These are phyloP conservation scores for Dynastes grantii DNA, from an alignment of 2,888 invertebrate species.

Conservation along the genomic window DNA sequence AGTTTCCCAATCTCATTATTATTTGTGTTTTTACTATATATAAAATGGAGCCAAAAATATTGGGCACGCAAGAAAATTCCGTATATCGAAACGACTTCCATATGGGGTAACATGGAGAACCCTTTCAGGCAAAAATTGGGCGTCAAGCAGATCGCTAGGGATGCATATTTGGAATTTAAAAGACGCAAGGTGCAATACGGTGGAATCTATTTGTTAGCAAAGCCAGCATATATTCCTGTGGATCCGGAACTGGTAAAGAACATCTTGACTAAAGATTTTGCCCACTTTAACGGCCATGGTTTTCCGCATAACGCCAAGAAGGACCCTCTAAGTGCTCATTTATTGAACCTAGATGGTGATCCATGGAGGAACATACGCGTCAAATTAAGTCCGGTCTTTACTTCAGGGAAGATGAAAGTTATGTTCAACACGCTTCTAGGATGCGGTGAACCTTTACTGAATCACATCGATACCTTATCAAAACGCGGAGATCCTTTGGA, in stretches of 20 bases:
- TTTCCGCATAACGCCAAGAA: constrained; percentile 70
- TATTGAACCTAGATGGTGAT: constrained; percentile 53
- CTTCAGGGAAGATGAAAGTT: constrained; percentile 57
- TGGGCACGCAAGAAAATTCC: constrained; percentile 15
- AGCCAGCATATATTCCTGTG: constrained; percentile 10
- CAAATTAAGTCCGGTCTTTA: constrained; percentile 57
- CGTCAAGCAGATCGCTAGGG: background rate
- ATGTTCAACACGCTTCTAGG: constrained; percentile 55
- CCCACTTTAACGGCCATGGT: constrained; percentile 66
- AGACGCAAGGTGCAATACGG: constrained; percentile 8
- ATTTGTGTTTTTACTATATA: background rate
- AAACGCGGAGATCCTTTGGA: constrained; percentile 56
- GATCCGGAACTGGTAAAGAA: constrained; percentile 61
- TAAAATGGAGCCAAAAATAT: constrained; percentile 1
- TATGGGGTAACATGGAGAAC: constrained; percentile 24
- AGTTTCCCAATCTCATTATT: background rate
- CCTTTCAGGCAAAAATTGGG: constrained; percentile 8
- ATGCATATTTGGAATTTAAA: constrained; percentile 15
- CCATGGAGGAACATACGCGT: constrained; percentile 55
- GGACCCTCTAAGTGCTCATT: constrained; percentile 59
- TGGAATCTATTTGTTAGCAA: constrained; percentile 28
- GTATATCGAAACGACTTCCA: background rate
- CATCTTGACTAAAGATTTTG: constrained; percentile 53
- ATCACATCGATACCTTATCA: background rate
- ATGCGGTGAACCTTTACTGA: constrained; percentile 25